Conservation (phyloP, 2,888 invertebrate genomes). For the Galerucella pusilla region DNA sequence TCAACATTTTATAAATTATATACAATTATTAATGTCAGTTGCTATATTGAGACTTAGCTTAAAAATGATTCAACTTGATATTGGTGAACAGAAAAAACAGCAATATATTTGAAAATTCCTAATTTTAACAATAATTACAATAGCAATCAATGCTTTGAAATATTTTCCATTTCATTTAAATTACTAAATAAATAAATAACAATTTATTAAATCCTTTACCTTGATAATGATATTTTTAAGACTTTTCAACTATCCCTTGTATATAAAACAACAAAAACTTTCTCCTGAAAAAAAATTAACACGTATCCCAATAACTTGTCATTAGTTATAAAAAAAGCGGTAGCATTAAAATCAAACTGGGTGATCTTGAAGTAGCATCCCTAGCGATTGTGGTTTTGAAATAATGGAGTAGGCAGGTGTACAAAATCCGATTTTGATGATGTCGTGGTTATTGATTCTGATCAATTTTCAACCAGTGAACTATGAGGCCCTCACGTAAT, state of each 20-base stretch:
- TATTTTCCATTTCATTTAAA: too few relatives aligned
- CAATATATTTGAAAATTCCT: too few relatives aligned
- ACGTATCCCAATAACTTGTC: not conserved
- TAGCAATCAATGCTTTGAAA: too few relatives aligned
- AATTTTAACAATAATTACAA: too few relatives aligned
- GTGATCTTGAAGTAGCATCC: constrained; percentile 23
- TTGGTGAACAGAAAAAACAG: too few relatives aligned
- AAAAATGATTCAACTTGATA: too few relatives aligned
- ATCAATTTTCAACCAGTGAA: constrained; percentile 54
- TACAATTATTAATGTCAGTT: too few relatives aligned
- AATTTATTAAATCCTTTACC: too few relatives aligned
- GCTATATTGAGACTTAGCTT: too few relatives aligned
- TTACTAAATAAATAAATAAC: too few relatives aligned
- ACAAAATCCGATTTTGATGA: constrained; percentile 27
- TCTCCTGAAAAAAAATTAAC: not conserved
- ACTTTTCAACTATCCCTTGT: not conserved
- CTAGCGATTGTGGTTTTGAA: constrained; percentile 28
- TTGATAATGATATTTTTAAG: not conserved
- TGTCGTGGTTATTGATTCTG: constrained; percentile 42
- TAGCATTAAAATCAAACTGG: constrained; percentile 12
- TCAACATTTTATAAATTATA: too few relatives aligned
- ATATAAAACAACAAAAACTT: not conserved
- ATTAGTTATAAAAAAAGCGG: not conserved
- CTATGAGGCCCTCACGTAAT: constrained; percentile 59
- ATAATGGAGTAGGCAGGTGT: constrained; percentile 31